Conservation (phyloP, 2,797 vertebrate species). For the Brotula barbata region DNA sequence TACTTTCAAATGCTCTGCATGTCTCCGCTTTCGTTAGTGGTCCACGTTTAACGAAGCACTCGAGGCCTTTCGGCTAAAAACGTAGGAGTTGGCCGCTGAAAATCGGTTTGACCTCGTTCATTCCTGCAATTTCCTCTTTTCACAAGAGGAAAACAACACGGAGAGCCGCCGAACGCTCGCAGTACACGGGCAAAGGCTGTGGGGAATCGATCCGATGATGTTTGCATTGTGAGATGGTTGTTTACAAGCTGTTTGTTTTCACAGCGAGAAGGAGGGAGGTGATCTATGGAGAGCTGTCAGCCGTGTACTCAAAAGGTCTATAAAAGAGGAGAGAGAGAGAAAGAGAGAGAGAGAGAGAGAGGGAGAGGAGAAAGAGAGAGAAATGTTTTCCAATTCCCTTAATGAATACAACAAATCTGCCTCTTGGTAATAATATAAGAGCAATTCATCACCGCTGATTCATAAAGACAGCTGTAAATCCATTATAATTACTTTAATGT, state of each 20-base stretch:
- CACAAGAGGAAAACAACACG: constrained; percentile 28
- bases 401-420: constrained; percentile 9
- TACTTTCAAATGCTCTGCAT: constrained; percentile 1
- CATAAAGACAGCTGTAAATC: not conserved
- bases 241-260: constrained; percentile 37
- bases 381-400: not conserved
- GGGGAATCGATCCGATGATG: constrained; percentile 21
- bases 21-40: constrained; percentile 1
- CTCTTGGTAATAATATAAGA: not conserved
- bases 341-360: not conserved
- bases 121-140: constrained; percentile 12
- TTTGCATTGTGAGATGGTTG: constrained; percentile 28
- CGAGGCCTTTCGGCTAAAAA: not conserved
- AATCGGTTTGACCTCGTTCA: constrained; percentile 1
- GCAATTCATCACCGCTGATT: not conserved
- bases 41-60: constrained; percentile 5
- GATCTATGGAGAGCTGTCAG: constrained; percentile 12
- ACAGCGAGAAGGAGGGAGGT: constrained; percentile 3
- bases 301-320: not conserved
- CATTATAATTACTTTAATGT: not conserved
- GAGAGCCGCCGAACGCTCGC: constrained; percentile 1
- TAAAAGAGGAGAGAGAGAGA: not conserved
- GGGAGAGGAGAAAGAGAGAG: not conserved
- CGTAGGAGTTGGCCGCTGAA: not conserved
- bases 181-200: constrained; percentile 1